phyloP scores from a whole-genome alignment of 2,113 vertebrate species.

The Australoheros scitulus region DNA sequence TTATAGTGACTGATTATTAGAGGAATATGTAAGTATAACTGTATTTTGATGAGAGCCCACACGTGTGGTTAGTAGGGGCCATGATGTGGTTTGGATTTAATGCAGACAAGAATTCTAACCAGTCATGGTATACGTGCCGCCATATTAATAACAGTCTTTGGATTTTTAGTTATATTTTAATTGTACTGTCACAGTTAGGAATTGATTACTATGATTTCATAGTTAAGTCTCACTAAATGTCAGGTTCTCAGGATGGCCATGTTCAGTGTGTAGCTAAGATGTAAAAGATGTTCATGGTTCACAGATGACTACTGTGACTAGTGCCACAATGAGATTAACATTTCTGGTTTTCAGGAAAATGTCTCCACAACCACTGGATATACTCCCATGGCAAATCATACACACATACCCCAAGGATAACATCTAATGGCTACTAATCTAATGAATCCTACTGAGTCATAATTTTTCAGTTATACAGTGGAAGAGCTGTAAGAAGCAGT shows the following conservation, averaged over 20 bases:
- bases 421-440: neutral
- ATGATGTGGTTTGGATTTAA: neutral
- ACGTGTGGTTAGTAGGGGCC: neutral
- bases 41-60: neutral
- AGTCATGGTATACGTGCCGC: neutral
- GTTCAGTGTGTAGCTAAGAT: neutral
- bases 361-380: neutral
- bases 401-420: neutral
- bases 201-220: neutral
- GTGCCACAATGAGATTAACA: neutral
- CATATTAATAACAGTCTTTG: neutral
- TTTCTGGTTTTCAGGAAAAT: neutral
- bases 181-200: neutral
- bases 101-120: neutral
- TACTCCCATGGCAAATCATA: neutral
- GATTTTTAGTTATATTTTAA: neutral
- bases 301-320: neutral
- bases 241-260: neutral
- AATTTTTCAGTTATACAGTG: neutral
- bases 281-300: neutral
- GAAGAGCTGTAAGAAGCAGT: neutral
- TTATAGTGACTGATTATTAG: conserved; percentile 3
- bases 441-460: neutral
- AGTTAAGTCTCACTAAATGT: neutral
- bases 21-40: conserved; percentile 14